Percentiles rank a stretch among this genome's conserved stretches.
These are phyloP conservation scores for Eulithis testata DNA, from an alignment of 2,888 invertebrate genomes.

Conservation along the genomic window DNA sequence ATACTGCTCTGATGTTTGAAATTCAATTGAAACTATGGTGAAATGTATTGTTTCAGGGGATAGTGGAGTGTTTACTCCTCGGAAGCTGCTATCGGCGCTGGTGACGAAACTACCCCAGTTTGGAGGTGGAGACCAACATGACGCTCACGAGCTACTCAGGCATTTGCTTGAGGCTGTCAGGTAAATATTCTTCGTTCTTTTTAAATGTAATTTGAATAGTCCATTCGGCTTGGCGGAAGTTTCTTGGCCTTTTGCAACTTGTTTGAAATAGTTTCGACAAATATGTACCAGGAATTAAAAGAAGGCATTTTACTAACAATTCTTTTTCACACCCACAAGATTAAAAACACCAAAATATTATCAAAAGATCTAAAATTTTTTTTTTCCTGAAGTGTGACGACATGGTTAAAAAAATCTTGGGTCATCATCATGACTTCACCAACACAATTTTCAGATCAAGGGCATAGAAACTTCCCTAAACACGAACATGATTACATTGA, in stretches of 20 bases:
- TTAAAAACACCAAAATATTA: too few species aligned
- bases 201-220: too few species aligned
- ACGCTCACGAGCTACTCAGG: constrained; percentile 96
- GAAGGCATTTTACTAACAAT: too few species aligned
- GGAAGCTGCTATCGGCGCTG: constrained; percentile 86
- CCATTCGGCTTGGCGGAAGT: too few species aligned
- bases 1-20: too few species aligned
- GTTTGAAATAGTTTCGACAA: too few species aligned
- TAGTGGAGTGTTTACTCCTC: constrained; percentile 86
- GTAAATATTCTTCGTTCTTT: constrained; percentile 47
- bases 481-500: not conserved
- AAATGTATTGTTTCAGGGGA: constrained; percentile 74
- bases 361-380: too few species aligned
- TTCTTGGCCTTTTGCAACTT: too few species aligned
- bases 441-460: not conserved
- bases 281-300: too few species aligned
- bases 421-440: not conserved
- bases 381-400: too few species aligned
- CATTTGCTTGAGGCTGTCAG: constrained; percentile 95
- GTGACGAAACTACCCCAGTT: constrained; percentile 92
- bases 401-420: not conserved
- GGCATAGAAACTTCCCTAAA: not conserved
- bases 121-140: constrained; percentile 97
- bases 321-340: too few species aligned
- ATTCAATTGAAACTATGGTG: too few species aligned